These are phyloP conservation scores for Thymelicus acteon DNA, from an alignment of 2,888 invertebrate genomes.

Conservation along the genomic window DNA sequence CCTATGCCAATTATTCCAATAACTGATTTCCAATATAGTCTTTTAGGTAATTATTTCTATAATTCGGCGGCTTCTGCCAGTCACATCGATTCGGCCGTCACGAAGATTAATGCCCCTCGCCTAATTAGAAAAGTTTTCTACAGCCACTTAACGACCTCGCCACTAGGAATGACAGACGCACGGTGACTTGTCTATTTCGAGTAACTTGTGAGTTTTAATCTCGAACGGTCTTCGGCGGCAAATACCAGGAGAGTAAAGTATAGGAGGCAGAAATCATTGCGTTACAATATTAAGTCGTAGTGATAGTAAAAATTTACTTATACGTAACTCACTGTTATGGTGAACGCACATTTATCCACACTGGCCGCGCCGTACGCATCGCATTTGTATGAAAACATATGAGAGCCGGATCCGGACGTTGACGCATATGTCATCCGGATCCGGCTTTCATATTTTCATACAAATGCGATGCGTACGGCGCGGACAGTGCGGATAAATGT, in stretches of 20 bases:
- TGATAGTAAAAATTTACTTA: no score
- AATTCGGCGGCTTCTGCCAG: conserved; percentile 67
- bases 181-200: conserved; percentile 31
- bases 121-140: conserved; percentile 79
- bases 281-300: no score
- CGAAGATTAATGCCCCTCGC: conserved; percentile 73
- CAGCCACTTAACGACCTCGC: conserved; percentile 68
- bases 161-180: conserved; percentile 27
- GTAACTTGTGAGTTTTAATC: conserved; percentile 25
- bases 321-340: no score
- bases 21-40: conserved; percentile 8
- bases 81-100: conserved; percentile 67
- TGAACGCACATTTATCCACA: no score
- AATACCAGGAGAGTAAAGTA: not conserved
- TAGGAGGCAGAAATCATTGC: not conserved
- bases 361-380: no score
- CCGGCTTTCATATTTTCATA: no score
- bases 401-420: no score
- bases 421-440: no score
- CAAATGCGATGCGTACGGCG: no score
- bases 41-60: conserved; percentile 59
- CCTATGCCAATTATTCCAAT: no score
- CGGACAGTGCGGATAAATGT: no score
- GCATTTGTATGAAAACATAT: no score
- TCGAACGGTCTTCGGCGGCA: not conserved